Evolutionary conservation across 2,888 invertebrate genomes (phyloP), one percentile per base, ranked within the genome.

Genomic region (Leptinotarsa tumamoca): DNA sequence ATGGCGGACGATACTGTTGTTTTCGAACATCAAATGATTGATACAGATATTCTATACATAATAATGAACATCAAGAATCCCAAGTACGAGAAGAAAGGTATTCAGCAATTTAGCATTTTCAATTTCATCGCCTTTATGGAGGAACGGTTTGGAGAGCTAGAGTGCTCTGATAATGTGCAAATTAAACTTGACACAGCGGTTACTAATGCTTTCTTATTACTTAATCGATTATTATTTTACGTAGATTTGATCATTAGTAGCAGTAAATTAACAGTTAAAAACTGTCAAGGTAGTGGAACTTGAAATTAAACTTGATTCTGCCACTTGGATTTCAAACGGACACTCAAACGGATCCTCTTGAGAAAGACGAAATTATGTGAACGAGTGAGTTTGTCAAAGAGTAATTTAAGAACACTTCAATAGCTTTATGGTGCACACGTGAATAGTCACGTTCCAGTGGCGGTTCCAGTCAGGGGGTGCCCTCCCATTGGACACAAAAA

Each of bases 1-100:
- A 58, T 58, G 58, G 13, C 58, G 58, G 21, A 58, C 15, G 15
- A 58, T 58, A 58, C 58, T 58, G 58, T 58, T 58, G 58, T 58
- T 58, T 23, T 58, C 23, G 58, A 58, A 58, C 14, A 58, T 58
- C 14, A 23, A 23, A 58, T 58, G 23, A 58, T 58, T 21, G 58
- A 58, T 58, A 58, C 58, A 23, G 58, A 58, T 58, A 23, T 23
- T 58, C 58, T 21, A 23, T 58, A 58, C 23, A 58, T 58, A 58
- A 23, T 58, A 58, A 58, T 23, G 23, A 58, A 58, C 23, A 58
- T 23, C 13, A 58, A 15, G 58, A 58, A 58, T 58, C 23, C 58
- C 14, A 58, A 23, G 18, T 23, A 58, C 23, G 21, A 15, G 23
- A 58, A 58, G 56, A 58, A 21, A 4, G 4, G 58, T 58, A 58